Conservation (phyloP, 1,140 invertebrate genomes). For the Procambarus virginalis region DNA sequence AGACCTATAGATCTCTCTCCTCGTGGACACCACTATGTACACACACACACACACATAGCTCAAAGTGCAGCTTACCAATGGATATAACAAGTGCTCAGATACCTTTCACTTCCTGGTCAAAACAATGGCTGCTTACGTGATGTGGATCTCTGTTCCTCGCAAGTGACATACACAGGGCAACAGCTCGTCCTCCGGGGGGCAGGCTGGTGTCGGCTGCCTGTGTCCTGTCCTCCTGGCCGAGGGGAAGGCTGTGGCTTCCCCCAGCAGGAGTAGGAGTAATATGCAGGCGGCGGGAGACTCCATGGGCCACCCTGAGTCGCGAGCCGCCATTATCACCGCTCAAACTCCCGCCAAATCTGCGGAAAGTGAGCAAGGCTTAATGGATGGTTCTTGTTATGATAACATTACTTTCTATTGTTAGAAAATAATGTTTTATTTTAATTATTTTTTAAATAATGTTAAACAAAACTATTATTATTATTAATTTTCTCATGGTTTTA, state of each 20-base stretch:
- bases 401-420: too few relatives aligned
- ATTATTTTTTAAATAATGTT: too few relatives aligned
- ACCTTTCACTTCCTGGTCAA: too few relatives aligned
- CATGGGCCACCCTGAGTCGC: not conserved
- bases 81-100: too few relatives aligned
- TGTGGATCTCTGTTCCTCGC: conserved; percentile 7
- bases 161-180: conserved; percentile 36
- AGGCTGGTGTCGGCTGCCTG: not conserved
- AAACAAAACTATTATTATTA: too few relatives aligned
- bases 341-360: not conserved
- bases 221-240: conserved; percentile 8
- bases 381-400: too few relatives aligned
- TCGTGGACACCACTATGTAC: too few relatives aligned
- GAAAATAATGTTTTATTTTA: too few relatives aligned
- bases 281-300: not conserved
- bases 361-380: not conserved
- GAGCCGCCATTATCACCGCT: not conserved
- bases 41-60: too few relatives aligned
- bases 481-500: too few relatives aligned
- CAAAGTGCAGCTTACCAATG: too few relatives aligned
- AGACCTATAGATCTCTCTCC: too few relatives aligned
- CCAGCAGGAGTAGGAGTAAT: not conserved
- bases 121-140: conserved; percentile 16
- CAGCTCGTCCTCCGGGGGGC: not conserved
- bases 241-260: not conserved